Conservation (phyloP, 2,888 invertebrate genomes). For the Galeruca laticollis region DNA sequence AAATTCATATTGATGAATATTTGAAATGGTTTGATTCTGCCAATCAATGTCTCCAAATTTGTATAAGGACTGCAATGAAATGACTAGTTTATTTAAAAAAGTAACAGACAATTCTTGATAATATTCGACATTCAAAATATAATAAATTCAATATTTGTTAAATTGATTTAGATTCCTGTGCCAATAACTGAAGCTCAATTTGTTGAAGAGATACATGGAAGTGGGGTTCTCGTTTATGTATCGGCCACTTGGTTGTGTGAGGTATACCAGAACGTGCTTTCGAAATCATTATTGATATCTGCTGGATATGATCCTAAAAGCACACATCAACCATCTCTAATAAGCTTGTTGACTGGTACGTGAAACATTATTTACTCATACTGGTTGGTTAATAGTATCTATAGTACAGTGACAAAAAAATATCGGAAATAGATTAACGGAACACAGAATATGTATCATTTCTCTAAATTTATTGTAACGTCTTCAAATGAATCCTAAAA, state of each 20-base stretch:
- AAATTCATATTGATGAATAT: too few species aligned
- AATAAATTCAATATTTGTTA: too few species aligned
- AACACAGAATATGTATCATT: too few species aligned
- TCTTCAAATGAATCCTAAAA: too few species aligned
- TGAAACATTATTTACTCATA: conserved; percentile 41
- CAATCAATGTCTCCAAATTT: too few species aligned
- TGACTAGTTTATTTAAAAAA: too few species aligned
- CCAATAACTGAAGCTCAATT: conserved; percentile 87
- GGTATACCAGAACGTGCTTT: conserved; percentile 87
- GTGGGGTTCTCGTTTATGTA: conserved; percentile 91
- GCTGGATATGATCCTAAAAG: conserved; percentile 74
- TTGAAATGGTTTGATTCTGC: too few species aligned
- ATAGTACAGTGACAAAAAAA: neutral
- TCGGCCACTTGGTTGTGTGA: conserved; percentile 95
- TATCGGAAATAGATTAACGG: too few species aligned
- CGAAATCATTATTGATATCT: conserved; percentile 77
- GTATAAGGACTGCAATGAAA: too few species aligned
- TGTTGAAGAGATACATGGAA: conserved; percentile 91
- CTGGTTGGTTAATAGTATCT: neutral
- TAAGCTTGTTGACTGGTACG: conserved; percentile 81
- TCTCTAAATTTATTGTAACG: too few species aligned
- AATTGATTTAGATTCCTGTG: conserved; percentile 54
- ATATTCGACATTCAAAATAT: too few species aligned
- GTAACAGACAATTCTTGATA: too few species aligned
- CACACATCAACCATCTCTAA: conserved; percentile 74